These are phyloP conservation scores for Tachyglossus aculeatus DNA, from an alignment of 2,797 vertebrate species.

Conservation along the genomic window DNA sequence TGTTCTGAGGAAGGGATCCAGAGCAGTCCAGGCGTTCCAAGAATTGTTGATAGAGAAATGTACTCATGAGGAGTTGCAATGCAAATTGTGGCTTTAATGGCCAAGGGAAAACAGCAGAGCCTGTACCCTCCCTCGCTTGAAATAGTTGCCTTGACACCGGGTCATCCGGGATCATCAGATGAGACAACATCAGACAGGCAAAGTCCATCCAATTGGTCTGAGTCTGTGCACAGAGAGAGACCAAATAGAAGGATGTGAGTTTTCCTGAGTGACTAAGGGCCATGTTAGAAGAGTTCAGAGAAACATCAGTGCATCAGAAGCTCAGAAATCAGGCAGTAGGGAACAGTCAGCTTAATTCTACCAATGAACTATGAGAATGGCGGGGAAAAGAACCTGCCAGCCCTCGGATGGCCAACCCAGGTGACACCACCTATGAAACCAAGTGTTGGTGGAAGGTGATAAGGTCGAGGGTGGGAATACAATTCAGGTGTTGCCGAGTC, in stretches of 20 bases:
- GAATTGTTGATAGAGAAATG: background rate
- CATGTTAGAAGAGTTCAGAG: background rate
- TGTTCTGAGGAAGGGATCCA: background rate
- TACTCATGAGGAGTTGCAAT: background rate
- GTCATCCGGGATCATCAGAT: background rate
- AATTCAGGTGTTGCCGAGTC: background rate
- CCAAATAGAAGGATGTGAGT: fast-evolving
- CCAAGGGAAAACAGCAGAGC: fast-evolving
- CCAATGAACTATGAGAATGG: no score
- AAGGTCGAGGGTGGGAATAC: background rate
- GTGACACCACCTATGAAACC: background rate
- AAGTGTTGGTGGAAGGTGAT: background rate
- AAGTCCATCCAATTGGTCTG: background rate
- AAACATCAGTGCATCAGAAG: background rate
- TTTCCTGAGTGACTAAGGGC: background rate
- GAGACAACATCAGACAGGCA: background rate
- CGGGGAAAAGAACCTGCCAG: no score
- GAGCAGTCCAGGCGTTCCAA: fast-evolving
- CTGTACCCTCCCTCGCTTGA: background rate
- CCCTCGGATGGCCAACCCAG: no score
- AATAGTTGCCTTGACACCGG: conserved; percentile 13
- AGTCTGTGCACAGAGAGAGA: background rate
- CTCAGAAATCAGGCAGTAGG: no score
- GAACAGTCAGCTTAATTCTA: no score
- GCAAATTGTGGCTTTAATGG: conserved; percentile 1